Percentiles rank a stretch among this genome's conserved stretches.
Evolutionary conservation across 2,888 invertebrate species (phyloP).

Genomic region (Lumbricus terrestris): DNA sequence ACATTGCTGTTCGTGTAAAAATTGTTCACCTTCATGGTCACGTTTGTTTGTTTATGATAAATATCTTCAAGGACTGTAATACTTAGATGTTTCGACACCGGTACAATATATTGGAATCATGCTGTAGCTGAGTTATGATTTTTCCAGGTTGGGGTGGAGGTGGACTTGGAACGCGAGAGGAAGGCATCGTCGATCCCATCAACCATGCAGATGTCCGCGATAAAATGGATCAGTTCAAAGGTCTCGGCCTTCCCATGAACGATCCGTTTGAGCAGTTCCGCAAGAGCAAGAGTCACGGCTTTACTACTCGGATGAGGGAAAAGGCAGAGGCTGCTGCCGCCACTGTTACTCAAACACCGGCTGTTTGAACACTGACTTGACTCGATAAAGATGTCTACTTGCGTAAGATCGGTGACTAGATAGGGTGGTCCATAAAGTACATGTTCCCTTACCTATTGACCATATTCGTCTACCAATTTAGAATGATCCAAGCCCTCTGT

Average conservation of each 20-base stretch:
- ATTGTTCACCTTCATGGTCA: background rate
- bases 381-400: background rate
- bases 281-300: slow-evolving; percentile 65
- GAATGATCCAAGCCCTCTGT: too few species aligned
- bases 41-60: background rate
- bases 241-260: slow-evolving; percentile 80
- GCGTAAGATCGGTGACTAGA: background rate
- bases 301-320: slow-evolving; percentile 53
- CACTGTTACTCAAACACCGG: background rate
- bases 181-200: slow-evolving; percentile 93
- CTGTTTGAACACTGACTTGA: background rate
- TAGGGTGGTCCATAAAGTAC: background rate
- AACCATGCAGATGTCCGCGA: slow-evolving; percentile 83
- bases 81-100: background rate
- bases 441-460: too few species aligned
- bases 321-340: slow-evolving; percentile 19
- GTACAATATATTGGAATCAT: too few species aligned
- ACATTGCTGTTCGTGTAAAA: background rate
- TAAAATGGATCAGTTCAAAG: slow-evolving; percentile 88
- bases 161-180: slow-evolving; percentile 89
- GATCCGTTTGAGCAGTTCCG: slow-evolving; percentile 97
- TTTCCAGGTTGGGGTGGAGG: slow-evolving; percentile 83
- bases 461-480: too few species aligned
- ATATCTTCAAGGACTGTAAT: background rate
- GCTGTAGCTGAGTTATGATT: too few species aligned